phyloP scores from a whole-genome alignment of 1,140 invertebrate genomes.

The Sinella curviseta region DNA sequence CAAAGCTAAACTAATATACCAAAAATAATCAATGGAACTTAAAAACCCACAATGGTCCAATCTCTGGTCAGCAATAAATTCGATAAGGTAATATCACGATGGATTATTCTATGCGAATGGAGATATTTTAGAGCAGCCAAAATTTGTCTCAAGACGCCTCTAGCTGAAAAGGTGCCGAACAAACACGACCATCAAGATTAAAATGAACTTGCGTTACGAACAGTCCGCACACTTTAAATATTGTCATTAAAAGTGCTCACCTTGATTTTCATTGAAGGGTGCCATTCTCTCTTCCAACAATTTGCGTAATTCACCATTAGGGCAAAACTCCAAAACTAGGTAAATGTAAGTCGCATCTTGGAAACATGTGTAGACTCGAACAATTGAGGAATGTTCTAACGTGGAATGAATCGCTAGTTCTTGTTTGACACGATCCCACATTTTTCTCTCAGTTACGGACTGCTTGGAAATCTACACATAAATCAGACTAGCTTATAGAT shows the following conservation, averaged over 20 bases:
- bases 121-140: constrained; percentile 87
- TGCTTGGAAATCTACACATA: constrained; percentile 96
- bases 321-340: constrained; percentile 86
- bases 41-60: constrained; percentile 64
- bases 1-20: too few relatives aligned
- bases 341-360: constrained; percentile 90
- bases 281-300: constrained; percentile 66
- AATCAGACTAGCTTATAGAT: too few relatives aligned
- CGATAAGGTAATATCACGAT: constrained; percentile 87
- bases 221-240: background rate
- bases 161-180: too few relatives aligned
- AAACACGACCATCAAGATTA: too few relatives aligned
- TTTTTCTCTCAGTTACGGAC: constrained; percentile 75
- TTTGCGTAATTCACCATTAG: constrained; percentile 84
- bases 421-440: constrained; percentile 79
- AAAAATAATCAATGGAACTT: too few relatives aligned
- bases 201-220: background rate
- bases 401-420: constrained; percentile 89
- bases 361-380: constrained; percentile 87
- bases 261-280: constrained; percentile 58
- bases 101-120: constrained; percentile 87
- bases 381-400: constrained; percentile 86
- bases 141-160: constrained; percentile 80
- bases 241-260: too few relatives aligned
- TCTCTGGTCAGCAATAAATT: constrained; percentile 85